Evolutionary conservation across 2,888 invertebrate genomes (phyloP), one percentile per base, ranked within the genome.

Genomic region (Limenitis camilla): DNA sequence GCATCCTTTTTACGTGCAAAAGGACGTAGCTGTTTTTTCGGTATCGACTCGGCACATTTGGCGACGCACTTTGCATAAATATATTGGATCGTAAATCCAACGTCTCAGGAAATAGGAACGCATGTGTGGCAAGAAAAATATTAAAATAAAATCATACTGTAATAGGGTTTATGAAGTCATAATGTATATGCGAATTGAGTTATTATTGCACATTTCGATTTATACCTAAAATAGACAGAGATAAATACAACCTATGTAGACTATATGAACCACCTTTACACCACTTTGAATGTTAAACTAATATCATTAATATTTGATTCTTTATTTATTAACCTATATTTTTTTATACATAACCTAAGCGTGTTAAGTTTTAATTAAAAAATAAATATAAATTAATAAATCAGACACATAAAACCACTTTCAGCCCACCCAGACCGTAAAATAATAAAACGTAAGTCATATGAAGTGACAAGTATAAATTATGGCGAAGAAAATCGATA

Each of bases 61-160:
- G 86, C 81, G 81, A 82, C 81, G 78, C 76, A 78, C 85, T 86
- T 84, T 84, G 84, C 83, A 86, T 86, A 81, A 86, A 87, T 84
- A 86, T 87, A 86, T 84, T 77, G 72, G 78, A 76, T 83, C 86
- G 82, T 86, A 85, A 87, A 85, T 67, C 76, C 76, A 76, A 69
- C 71, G 70, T 74, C 75, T 74, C 71, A 68, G 64, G 69, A 72
- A 78, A 74, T 74, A 75, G 72, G 74, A 74, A 58, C 80, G 74
- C 84, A 85, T 85, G 72, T 81, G 79, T 71, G 68, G 69, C 71
- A 68, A 69, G 70, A 65, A 74, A 76, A 77, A 81, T 81, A 79
- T 78, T 74, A 71, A 50, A 45, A 41, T 40, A 40, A 72, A 78
- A 77, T 74, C 71, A 67, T 69, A 63, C 71, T 78, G 55, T 49